These are phyloP conservation scores for Beris morrisii DNA, from an alignment of 2,888 invertebrate species.

Conservation along the genomic window DNA sequence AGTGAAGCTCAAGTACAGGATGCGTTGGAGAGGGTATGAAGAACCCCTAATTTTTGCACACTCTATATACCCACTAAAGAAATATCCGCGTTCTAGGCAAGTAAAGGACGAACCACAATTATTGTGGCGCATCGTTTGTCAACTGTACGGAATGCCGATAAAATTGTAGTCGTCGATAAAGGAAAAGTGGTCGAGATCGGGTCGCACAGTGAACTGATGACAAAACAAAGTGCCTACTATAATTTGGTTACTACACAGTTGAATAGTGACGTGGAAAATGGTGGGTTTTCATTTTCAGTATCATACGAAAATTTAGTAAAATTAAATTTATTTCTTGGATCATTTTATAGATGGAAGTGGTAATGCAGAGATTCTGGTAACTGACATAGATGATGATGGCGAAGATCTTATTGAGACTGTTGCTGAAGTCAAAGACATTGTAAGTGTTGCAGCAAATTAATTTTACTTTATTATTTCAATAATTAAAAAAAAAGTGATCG, in stretches of 20 bases:
- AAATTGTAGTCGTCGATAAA: conserved; percentile 66
- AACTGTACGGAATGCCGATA: conserved; percentile 67
- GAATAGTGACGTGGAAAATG: conserved; percentile 12
- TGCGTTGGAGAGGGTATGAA: conserved; percentile 66
- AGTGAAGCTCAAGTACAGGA: conserved; percentile 75
- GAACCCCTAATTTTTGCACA: neutral
- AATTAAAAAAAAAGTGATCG: too few species aligned
- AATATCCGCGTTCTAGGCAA: conserved; percentile 58
- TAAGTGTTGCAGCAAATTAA: neutral
- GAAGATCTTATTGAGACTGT: conserved; percentile 15
- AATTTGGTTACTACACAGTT: conserved; percentile 63
- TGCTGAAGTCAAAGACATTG: neutral
- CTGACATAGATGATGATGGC: conserved; percentile 15
- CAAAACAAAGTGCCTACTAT: conserved; percentile 63
- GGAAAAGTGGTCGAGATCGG: conserved; percentile 69
- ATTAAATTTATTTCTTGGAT: conserved; percentile 42
- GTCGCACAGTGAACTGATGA: conserved; percentile 66
- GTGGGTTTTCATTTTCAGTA: neutral
- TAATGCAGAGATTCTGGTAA: conserved; percentile 37
- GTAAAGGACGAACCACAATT: conserved; percentile 67
- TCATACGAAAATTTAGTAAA: conserved; percentile 42
- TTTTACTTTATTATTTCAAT: neutral
- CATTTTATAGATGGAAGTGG: conserved; percentile 43
- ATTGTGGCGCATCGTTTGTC: conserved; percentile 70
- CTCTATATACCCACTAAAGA: neutral